Conservation (phyloP, 2,888 invertebrate genomes). For the Mimas tiliae region DNA sequence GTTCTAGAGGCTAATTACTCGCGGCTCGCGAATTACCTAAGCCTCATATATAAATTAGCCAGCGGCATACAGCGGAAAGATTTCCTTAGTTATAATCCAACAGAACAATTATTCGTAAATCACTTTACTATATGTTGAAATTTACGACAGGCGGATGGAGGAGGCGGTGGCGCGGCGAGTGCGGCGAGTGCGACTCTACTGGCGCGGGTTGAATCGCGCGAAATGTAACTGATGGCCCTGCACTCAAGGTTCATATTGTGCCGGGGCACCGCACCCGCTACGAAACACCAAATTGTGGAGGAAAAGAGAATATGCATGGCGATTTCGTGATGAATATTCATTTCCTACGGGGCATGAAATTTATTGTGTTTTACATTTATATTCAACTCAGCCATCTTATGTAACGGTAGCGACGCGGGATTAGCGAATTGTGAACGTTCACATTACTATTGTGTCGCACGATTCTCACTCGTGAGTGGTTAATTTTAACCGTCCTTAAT, state of each 20-base stretch:
- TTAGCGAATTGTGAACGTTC: slow-evolving; percentile 82
- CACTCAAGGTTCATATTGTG: slow-evolving; percentile 70
- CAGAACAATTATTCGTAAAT: slow-evolving; percentile 85
- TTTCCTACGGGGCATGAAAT: slow-evolving; percentile 85
- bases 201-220: slow-evolving; percentile 47
- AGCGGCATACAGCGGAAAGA: slow-evolving; percentile 84
- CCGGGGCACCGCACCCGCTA: slow-evolving; percentile 49
- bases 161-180: slow-evolving; percentile 68
- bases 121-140: slow-evolving; percentile 85
- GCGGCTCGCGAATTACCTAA: slow-evolving; percentile 83
- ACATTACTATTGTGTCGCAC: slow-evolving; percentile 74
- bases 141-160: slow-evolving; percentile 76
- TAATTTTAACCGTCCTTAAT: slow-evolving; percentile 70
- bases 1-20: slow-evolving; percentile 83
- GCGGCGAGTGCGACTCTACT: slow-evolving; percentile 68
- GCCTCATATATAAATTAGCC: slow-evolving; percentile 84
- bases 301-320: slow-evolving; percentile 84
- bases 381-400: slow-evolving; percentile 84
- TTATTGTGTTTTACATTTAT: slow-evolving; percentile 85
- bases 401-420: slow-evolving; percentile 83
- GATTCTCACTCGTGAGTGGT: slow-evolving; percentile 69
- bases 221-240: slow-evolving; percentile 63
- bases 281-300: slow-evolving; percentile 75
- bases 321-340: slow-evolving; percentile 85
- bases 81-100: slow-evolving; percentile 84